Evolutionary conservation across 1,140 invertebrate species (phyloP).

Genomic region (Diploscapter pachys): DNA sequence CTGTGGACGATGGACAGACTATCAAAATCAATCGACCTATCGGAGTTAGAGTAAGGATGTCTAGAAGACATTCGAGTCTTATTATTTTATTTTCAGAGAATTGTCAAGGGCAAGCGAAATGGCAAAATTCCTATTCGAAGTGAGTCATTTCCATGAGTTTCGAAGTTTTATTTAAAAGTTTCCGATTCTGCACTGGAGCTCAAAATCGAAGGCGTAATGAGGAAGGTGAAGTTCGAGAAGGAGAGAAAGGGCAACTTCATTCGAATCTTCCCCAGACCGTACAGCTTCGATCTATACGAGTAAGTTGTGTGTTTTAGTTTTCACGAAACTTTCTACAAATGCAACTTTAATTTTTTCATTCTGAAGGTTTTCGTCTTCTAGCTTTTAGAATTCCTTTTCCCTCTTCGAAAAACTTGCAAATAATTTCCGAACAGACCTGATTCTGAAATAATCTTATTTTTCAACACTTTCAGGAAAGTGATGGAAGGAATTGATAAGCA

Average conservation of each 20-base stretch:
- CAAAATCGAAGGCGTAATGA: conserved; percentile 59
- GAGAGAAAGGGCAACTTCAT: conserved; percentile 81
- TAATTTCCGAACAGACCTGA: conserved; percentile 4
- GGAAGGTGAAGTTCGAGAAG: conserved; percentile 75
- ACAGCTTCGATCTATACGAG: conserved; percentile 61
- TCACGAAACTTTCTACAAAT: no score
- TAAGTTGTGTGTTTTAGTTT: neutral
- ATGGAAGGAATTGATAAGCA: neutral
- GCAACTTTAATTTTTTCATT: neutral
- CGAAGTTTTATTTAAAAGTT: no score
- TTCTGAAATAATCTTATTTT: conserved; percentile 2
- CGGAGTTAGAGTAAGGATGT: no score
- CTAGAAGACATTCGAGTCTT: no score
- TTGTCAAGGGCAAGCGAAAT: no score
- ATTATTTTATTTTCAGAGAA: no score
- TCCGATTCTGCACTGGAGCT: no score
- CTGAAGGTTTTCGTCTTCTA: neutral
- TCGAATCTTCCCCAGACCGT: conserved; percentile 81
- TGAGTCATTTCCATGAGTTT: no score
- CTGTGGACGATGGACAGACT: neutral
- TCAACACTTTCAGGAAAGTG: neutral
- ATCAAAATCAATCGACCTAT: no score
- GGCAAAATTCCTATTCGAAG: no score
- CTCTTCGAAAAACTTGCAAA: neutral
- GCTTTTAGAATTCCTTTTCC: neutral